These are phyloP conservation scores for Crotalus adamanteus DNA, from an alignment of 2,797 vertebrate species.

Conservation along the genomic window DNA sequence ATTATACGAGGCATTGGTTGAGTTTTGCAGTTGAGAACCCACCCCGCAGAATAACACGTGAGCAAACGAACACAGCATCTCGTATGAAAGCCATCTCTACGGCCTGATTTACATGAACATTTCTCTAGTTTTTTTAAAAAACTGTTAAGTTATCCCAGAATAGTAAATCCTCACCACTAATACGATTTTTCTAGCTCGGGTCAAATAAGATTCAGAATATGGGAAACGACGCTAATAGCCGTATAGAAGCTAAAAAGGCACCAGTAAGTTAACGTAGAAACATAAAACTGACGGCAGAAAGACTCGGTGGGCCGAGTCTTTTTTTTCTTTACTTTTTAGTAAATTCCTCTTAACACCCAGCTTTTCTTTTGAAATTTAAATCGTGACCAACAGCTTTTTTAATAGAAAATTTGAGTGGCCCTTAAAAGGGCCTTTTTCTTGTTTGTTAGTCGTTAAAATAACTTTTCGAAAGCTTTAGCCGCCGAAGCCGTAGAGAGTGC, in stretches of 20 bases:
- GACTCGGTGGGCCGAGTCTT: not conserved
- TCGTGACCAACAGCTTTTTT: not conserved
- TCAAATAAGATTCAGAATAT: not conserved
- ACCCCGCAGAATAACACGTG: not conserved
- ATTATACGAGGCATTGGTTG: not conserved
- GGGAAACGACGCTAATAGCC: not conserved
- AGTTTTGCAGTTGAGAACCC: not conserved
- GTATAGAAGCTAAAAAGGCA: not conserved
- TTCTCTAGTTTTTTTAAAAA: not conserved
- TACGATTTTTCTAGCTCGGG: not conserved
- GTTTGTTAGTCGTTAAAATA: not conserved
- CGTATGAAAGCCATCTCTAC: not conserved
- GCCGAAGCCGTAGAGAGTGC: slow-evolving; percentile 20
- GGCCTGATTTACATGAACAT: not conserved
- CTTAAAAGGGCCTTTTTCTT: slow-evolving; percentile 10
- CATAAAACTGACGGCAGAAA: not conserved
- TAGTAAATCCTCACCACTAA: not conserved
- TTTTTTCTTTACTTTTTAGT: no score
- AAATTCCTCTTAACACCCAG: accelerated
- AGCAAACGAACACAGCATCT: not conserved
- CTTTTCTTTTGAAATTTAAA: not conserved
- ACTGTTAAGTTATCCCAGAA: not conserved
- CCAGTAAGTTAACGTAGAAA: not conserved
- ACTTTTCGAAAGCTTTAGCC: not conserved
- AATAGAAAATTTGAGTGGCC: not conserved